These are phyloP conservation scores for Scalopus aquaticus DNA, from an alignment of 2,113 vertebrate species.

Conservation along the genomic window DNA sequence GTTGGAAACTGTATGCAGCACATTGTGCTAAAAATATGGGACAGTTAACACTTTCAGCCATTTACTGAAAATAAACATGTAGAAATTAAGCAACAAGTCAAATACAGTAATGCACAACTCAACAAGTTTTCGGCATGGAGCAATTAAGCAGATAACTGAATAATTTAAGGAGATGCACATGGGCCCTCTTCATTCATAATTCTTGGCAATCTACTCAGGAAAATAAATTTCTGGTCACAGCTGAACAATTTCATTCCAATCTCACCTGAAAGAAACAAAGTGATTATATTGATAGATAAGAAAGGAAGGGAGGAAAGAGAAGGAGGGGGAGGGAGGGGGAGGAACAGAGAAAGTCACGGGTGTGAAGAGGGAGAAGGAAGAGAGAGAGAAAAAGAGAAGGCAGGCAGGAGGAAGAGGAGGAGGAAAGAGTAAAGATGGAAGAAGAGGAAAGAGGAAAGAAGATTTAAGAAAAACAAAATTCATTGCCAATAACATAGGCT, in stretches of 20 bases:
- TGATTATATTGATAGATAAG: constrained; percentile 48
- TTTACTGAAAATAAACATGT: constrained; percentile 92
- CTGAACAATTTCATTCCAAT: constrained; percentile 80
- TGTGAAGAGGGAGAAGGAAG: not conserved
- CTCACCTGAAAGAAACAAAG: constrained; percentile 82
- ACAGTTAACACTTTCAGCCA: constrained; percentile 92
- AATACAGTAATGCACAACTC: constrained; percentile 92
- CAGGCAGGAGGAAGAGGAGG: not conserved
- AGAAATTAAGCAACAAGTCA: constrained; percentile 90
- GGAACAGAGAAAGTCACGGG: not conserved
- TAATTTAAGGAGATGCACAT: constrained; percentile 89
- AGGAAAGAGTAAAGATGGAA: too few relatives aligned
- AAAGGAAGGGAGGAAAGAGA: not conserved
- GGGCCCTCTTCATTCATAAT: constrained; percentile 86
- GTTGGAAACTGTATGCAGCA: constrained; percentile 89
- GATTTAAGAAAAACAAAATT: constrained; percentile 41
- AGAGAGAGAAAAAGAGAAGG: too few relatives aligned
- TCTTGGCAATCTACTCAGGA: constrained; percentile 87
- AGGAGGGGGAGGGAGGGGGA: not conserved
- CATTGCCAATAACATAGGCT: constrained; percentile 27
- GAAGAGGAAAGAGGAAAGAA: not conserved
- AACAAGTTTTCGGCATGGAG: constrained; percentile 84
- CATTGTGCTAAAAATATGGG: constrained; percentile 93
- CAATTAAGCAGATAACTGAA: constrained; percentile 87
- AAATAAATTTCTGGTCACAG: constrained; percentile 87